Percentiles rank a stretch among this genome's conserved stretches.
Evolutionary conservation across 2,888 invertebrate species (phyloP).

Genomic region (Acronicta alni): DNA sequence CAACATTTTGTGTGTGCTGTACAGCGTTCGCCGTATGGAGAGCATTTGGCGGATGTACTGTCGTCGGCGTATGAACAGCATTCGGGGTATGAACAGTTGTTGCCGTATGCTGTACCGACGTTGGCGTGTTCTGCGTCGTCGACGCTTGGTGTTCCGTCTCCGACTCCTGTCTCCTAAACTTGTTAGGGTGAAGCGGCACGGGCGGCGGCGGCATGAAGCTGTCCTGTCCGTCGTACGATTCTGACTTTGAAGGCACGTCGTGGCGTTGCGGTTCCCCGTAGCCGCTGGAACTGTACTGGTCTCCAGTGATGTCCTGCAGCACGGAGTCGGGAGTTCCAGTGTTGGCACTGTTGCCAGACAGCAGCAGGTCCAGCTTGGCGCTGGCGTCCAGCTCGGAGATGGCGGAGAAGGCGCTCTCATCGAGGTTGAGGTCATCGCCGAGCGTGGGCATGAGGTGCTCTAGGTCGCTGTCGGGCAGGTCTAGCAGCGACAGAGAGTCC

Average conservation of each 20-base stretch:
- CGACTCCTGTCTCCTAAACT: conserved; percentile 41
- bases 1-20: conserved; percentile 24
- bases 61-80: conserved; percentile 19
- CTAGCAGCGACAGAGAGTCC: conserved; percentile 81
- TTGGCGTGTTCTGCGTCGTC: conserved; percentile 59
- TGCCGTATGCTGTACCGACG: neutral
- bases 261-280: conserved; percentile 60
- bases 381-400: conserved; percentile 79
- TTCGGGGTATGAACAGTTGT: conserved; percentile 6
- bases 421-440: conserved; percentile 90
- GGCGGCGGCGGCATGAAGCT: conserved; percentile 80
- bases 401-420: conserved; percentile 77
- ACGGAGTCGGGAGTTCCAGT: conserved; percentile 66
- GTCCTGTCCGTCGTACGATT: conserved; percentile 61
- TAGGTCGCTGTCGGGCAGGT: conserved; percentile 88
- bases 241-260: conserved; percentile 51
- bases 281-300: conserved; percentile 60
- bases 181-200: conserved; percentile 72
- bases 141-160: conserved; percentile 49
- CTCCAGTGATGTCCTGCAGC: conserved; percentile 74
- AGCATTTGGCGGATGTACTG: conserved; percentile 6
- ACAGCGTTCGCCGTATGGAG: conserved; percentile 1
- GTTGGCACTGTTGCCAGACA: conserved; percentile 55
- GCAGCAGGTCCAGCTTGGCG: conserved; percentile 81
- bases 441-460: conserved; percentile 91